Evolutionary conservation across 2,797 vertebrate species (phyloP), one percentile per base, ranked within the genome.

Genomic region (Chanos chanos): DNA sequence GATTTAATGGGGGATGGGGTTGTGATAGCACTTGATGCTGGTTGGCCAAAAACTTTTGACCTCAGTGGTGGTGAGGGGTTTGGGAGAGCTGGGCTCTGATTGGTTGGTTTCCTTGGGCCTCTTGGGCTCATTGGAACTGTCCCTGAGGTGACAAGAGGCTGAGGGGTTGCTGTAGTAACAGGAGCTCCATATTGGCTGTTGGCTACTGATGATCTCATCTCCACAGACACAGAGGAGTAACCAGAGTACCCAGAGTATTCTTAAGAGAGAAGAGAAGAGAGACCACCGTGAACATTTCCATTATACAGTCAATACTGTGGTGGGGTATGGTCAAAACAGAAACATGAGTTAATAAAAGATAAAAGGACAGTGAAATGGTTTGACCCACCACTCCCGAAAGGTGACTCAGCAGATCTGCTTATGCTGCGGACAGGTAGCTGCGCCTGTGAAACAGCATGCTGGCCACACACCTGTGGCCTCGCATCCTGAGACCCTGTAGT

Each of bases 41-140:
- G 8, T 21, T 61, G 64, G 31, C 49, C 52, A 64, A 70, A 58
- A 5, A 64, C 33, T 7, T 64, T 64, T 3, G 48, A 33, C n/a
- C 51, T 51, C 52, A 63, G 15, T 33, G 52, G 59, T 45, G 59
- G 54, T n/a, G 59, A 63, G n/a, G 53, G 66, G 40, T 59, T 58
- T 53, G 33, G 10, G 7, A 57, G 48, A 31, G 44, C 41, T 25
- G 22, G 12, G 28, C 30, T 34, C 24, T 40, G 47, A 45, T 59
- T 59, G 33, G 22, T 13, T 18, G 66, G 33, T 47, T 52, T 63
- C 40, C 47, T 39, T 54, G 39, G n/a, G 21, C 60, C 52, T 12
- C 51, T 64, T 2, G 60, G 61, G 19, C 60, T 70, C 48, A 70
- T 63, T 25, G 54, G 48, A 59, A 12, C n/a, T n/a, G 33, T 68